Conservation (phyloP, 2,888 invertebrate genomes). For the Hypolimnas misippus region DNA sequence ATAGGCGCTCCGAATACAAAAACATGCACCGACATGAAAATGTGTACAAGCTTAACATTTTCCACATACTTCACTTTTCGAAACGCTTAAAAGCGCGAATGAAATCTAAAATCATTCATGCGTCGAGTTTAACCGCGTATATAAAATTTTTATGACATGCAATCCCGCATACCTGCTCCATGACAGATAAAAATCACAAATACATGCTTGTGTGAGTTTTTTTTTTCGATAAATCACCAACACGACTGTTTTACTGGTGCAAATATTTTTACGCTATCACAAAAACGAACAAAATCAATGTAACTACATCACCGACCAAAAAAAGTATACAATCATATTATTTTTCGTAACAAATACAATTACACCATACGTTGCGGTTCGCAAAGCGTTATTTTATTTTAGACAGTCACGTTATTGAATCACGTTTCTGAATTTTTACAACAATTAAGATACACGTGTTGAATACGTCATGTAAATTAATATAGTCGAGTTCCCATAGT, state of each 20-base stretch:
- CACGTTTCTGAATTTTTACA: too few relatives aligned
- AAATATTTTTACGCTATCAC: constrained; percentile 40
- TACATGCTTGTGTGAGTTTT: constrained; percentile 4
- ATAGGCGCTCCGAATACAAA: too few relatives aligned
- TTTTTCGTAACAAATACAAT: background rate
- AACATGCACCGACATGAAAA: background rate
- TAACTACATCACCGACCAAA: constrained; percentile 12
- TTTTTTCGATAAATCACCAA: constrained; percentile 28
- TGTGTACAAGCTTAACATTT: background rate
- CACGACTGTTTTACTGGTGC: constrained; percentile 31
- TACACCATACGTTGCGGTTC: background rate
- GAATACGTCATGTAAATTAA: too few relatives aligned
- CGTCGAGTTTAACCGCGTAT: constrained; percentile 13
- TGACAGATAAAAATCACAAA: constrained; percentile 20
- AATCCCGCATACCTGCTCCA: constrained; percentile 13
- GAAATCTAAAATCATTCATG: constrained; percentile 3
- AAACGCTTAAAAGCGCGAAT: background rate
- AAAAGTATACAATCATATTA: background rate
- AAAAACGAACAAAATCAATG: constrained; percentile 31
- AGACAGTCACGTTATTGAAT: background rate
- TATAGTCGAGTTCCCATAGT: too few relatives aligned
- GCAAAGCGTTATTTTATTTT: background rate
- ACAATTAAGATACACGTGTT: too few relatives aligned
- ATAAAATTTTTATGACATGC: constrained; percentile 14
- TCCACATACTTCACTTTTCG: background rate